Evolutionary conservation across 2,888 invertebrate genomes (phyloP).

Genomic region (Drosophila testacea): DNA sequence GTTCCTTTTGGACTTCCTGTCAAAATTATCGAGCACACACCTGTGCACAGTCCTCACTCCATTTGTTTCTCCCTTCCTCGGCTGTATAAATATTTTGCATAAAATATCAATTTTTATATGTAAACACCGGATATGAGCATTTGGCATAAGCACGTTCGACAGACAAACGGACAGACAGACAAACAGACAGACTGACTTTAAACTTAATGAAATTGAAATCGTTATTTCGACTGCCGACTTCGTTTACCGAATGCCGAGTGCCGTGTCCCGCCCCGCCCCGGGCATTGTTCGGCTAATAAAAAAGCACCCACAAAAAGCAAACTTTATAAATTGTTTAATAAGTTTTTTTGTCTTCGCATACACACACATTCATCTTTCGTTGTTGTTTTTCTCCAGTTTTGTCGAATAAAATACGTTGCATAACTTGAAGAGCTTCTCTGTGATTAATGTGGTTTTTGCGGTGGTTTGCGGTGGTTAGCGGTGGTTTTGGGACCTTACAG

Average conservation of each 20-base stretch:
- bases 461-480: not conserved
- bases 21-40: conserved; percentile 63
- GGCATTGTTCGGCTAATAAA: conserved; percentile 15
- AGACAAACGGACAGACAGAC: conserved; percentile 2
- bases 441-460: conserved; percentile 53
- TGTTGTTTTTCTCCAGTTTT: not conserved
- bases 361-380: conserved; percentile 40
- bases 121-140: conserved; percentile 63
- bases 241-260: conserved; percentile 5
- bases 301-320: conserved; percentile 33
- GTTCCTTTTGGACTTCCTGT: conserved; percentile 36
- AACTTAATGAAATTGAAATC: conserved; percentile 72
- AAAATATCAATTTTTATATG: conserved; percentile 77
- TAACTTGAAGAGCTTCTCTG: conserved; percentile 31
- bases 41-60: conserved; percentile 19
- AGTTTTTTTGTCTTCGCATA: conserved; percentile 36
- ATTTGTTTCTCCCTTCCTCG: not conserved
- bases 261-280: conserved; percentile 15
- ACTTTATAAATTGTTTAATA: conserved; percentile 73
- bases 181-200: conserved; percentile 24
- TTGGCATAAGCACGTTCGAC: conserved; percentile 41
- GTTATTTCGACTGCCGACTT: conserved; percentile 17
- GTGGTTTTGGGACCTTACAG: conserved; percentile 26
- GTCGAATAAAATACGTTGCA: conserved; percentile 22
- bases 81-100: conserved; percentile 74